Percentiles rank a stretch among this genome's conserved stretches.
These are phyloP conservation scores for Aricia agestis DNA, from an alignment of 1,140 invertebrate genomes.

Conservation along the genomic window DNA sequence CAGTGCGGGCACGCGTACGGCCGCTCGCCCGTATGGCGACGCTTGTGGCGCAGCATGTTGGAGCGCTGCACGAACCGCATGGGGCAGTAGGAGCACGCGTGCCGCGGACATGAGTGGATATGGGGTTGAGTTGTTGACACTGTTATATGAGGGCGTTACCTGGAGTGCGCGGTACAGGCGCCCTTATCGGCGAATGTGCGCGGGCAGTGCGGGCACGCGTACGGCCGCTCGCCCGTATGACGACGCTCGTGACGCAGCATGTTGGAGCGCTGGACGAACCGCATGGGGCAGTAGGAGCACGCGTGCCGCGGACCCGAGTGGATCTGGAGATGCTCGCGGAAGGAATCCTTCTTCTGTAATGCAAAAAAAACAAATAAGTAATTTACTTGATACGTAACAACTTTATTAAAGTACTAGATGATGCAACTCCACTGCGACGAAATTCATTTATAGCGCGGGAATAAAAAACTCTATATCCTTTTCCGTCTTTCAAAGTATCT, in stretches of 20 bases:
- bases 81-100: slow-evolving; percentile 76
- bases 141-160: slow-evolving; percentile 37
- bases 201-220: slow-evolving; percentile 73
- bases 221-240: slow-evolving; percentile 77
- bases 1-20: slow-evolving; percentile 77
- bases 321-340: slow-evolving; percentile 76
- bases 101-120: slow-evolving; percentile 50
- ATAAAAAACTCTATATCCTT: no score
- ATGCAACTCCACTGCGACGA: no score
- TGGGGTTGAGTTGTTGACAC: no score
- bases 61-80: slow-evolving; percentile 77
- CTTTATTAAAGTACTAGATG: no score
- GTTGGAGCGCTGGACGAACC: slow-evolving; percentile 77
- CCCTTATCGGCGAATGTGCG: slow-evolving; percentile 77
- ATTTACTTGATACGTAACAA: no score
- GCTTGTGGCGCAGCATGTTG: slow-evolving; percentile 76
- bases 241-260: slow-evolving; percentile 76
- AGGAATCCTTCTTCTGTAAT: slow-evolving; percentile 74
- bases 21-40: slow-evolving; percentile 76
- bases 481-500: no score
- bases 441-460: no score
- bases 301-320: slow-evolving; percentile 76
- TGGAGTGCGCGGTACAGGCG: slow-evolving; percentile 75
- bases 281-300: slow-evolving; percentile 76
- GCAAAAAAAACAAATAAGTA: no score